phyloP scores from a whole-genome alignment of 2,797 vertebrate species.

The Falco novaeseelandiae region DNA sequence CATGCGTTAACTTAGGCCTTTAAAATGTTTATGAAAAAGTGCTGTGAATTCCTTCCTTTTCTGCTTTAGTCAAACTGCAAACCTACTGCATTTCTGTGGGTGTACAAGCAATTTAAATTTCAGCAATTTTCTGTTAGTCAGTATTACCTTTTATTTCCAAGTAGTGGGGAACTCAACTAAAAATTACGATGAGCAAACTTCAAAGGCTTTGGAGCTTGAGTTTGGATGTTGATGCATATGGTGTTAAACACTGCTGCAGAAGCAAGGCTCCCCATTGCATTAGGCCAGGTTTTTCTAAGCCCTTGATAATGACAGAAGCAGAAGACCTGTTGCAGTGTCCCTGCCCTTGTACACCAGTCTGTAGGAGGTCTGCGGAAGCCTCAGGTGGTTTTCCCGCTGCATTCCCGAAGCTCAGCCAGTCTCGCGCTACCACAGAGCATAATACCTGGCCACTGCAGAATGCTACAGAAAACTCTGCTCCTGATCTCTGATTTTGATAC shows the following conservation, averaged over 20 bases:
- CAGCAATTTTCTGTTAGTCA: conserved; percentile 43
- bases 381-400: background rate
- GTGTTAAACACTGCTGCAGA: background rate
- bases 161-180: background rate
- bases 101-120: conserved; percentile 43
- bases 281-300: background rate
- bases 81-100: conserved; percentile 52
- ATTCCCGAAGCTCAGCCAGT: background rate
- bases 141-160: conserved; percentile 28
- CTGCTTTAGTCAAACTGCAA: conserved; percentile 49
- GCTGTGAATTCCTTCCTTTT: conserved; percentile 45
- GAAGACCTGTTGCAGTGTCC: background rate
- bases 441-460: background rate
- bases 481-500: background rate
- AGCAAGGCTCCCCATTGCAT: background rate
- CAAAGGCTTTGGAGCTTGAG: background rate
- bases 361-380: background rate
- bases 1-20: conserved; percentile 33
- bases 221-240: background rate
- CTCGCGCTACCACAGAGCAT: fast-evolving
- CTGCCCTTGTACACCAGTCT: background rate
- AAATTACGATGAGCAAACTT: background rate
- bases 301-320: background rate
- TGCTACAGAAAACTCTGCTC: background rate
- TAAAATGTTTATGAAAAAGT: conserved; percentile 43